A percentile compares a stretch with the other conserved stretches of the same genome.
Evolutionary conservation across 2,113 vertebrate genomes (phyloP).

Genomic region (Coryphaenoides rupestris): DNA sequence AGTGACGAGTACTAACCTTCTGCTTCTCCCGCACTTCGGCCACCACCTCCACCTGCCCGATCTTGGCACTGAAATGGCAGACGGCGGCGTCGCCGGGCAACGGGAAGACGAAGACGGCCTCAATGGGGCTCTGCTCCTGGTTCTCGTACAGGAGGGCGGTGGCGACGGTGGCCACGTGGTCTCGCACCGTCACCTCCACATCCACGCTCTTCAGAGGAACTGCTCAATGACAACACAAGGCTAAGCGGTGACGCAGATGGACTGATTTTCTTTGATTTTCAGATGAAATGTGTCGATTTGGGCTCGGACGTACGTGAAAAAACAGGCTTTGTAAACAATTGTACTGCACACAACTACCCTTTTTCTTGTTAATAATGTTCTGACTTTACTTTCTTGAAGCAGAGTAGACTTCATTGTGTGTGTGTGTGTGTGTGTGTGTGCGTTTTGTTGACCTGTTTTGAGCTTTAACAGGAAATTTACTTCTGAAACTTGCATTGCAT

Average conservation of each 20-base stretch:
- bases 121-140: slow-evolving; percentile 70
- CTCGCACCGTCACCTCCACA: slow-evolving; percentile 70
- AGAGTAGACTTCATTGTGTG: too few species aligned
- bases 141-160: slow-evolving; percentile 80
- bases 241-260: neutral
- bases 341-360: neutral
- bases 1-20: too few species aligned
- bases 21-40: slow-evolving; percentile 77
- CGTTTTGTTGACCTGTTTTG: too few species aligned
- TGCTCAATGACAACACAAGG: slow-evolving; percentile 31
- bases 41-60: slow-evolving; percentile 72
- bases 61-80: slow-evolving; percentile 74
- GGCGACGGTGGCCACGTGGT: slow-evolving; percentile 78
- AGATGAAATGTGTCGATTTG: neutral
- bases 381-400: too few species aligned
- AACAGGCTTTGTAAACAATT: neutral
- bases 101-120: slow-evolving; percentile 81
- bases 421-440: too few species aligned
- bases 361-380: neutral
- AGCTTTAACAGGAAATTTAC: too few species aligned
- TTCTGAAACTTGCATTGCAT: too few species aligned
- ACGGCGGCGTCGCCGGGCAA: slow-evolving; percentile 79
- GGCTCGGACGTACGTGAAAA: neutral
- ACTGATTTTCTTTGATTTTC: neutral
- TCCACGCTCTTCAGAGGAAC: slow-evolving; percentile 78